Conservation (phyloP, 2,797 vertebrate genomes). For the Poeciliopsis paucimaculata region DNA sequence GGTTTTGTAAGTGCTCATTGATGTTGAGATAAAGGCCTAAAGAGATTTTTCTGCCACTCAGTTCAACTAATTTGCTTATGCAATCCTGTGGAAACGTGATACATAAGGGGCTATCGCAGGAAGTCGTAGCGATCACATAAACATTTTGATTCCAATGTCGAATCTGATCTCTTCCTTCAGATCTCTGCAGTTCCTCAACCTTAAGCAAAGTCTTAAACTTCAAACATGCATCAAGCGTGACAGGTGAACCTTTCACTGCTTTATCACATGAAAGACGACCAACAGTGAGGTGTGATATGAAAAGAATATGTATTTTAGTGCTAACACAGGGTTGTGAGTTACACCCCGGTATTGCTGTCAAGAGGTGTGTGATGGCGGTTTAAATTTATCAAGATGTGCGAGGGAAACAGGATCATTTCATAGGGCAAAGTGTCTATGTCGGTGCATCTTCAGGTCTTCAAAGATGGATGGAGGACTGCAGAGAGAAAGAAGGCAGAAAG, state of each 20-base stretch:
- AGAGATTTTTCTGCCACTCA: background rate
- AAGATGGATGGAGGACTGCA: conserved; percentile 18
- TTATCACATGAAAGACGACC: conserved; percentile 22
- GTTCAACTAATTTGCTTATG: background rate
- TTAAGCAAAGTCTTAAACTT: background rate
- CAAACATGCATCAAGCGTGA: conserved; percentile 19
- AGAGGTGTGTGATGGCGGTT: conserved; percentile 24
- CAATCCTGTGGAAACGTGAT: background rate
- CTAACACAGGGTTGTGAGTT: conserved; percentile 49
- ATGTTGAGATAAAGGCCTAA: background rate
- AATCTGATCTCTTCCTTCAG: background rate
- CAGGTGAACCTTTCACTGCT: conserved; percentile 13
- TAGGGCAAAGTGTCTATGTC: conserved; percentile 30
- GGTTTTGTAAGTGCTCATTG: background rate
- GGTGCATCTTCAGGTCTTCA: conserved; percentile 11
- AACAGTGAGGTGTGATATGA: conserved; percentile 22
- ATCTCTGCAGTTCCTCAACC: background rate
- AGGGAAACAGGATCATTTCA: conserved; percentile 25
- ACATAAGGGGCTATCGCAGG: background rate
- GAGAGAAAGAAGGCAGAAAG: conserved; percentile 10
- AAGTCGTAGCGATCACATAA: background rate
- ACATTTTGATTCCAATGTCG: background rate
- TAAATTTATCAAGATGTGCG: conserved; percentile 30
- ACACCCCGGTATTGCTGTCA: conserved; percentile 25
- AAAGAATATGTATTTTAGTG: conserved; percentile 25